phyloP scores from a whole-genome alignment of 2,113 vertebrate genomes.

The Lota lota region DNA sequence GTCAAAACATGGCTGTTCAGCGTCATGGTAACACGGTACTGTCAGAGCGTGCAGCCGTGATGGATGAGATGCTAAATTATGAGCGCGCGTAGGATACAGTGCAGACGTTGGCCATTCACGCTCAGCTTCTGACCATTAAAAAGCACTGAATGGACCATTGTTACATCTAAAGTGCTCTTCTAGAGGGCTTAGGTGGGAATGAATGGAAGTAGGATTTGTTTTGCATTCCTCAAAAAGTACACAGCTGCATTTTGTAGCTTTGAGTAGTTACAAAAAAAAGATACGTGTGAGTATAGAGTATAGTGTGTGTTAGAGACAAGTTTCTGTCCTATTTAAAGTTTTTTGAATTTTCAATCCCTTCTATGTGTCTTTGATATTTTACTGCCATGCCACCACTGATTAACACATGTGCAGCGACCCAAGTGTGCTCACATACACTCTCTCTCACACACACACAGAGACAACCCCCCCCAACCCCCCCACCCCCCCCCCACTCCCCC shows the following conservation, averaged over 20 bases:
- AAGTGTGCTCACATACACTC: neutral
- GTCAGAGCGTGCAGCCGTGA: slow-evolving; percentile 21
- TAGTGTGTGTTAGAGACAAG: neutral
- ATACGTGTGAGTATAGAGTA: too few relatives aligned
- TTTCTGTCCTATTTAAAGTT: slow-evolving; percentile 25
- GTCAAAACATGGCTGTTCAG: slow-evolving; percentile 64
- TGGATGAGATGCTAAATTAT: slow-evolving; percentile 35
- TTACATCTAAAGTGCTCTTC: neutral
- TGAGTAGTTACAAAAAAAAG: too few relatives aligned
- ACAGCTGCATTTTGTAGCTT: too few relatives aligned
- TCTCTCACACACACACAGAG: slow-evolving; percentile 7
- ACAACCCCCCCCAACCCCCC: neutral
- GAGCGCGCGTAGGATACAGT: slow-evolving; percentile 34
- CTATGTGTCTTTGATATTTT: slow-evolving; percentile 46
- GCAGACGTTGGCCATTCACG: slow-evolving; percentile 25
- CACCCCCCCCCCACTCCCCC: neutral
- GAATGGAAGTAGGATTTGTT: neutral
- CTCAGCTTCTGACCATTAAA: slow-evolving; percentile 9
- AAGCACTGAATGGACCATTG: slow-evolving; percentile 22
- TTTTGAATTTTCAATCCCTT: slow-evolving; percentile 17
- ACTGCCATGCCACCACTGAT: slow-evolving; percentile 37
- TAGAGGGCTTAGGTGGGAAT: neutral
- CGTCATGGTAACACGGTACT: slow-evolving; percentile 35
- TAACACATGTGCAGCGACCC: slow-evolving; percentile 40
- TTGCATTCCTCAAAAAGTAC: neutral